These are phyloP conservation scores for Trichoplusia ni DNA, from an alignment of 1,140 invertebrate genomes.

Conservation along the genomic window DNA sequence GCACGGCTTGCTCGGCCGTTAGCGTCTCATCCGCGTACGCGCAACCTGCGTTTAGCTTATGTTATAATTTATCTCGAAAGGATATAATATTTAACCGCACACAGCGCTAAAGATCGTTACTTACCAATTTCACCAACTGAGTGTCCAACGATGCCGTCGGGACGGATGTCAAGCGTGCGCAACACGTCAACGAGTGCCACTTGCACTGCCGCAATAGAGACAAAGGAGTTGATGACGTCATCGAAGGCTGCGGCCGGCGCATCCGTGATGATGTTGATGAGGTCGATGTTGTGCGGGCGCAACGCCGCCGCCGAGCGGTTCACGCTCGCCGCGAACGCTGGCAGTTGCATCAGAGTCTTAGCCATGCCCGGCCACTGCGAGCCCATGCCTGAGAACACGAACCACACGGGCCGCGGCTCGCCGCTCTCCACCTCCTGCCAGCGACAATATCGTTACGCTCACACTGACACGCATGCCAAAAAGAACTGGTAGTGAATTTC, in stretches of 20 bases:
- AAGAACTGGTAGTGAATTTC: too few species aligned
- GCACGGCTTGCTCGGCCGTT: constrained; percentile 94
- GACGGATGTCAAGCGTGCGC: constrained; percentile 88
- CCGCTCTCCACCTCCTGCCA: constrained; percentile 55
- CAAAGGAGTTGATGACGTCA: constrained; percentile 93
- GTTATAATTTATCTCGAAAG: not conserved
- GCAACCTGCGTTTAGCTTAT: too few species aligned
- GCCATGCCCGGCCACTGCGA: constrained; percentile 98
- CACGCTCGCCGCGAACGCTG: constrained; percentile 90
- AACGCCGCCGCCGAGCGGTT: constrained; percentile 88
- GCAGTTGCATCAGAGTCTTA: constrained; percentile 89
- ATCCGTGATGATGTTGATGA: constrained; percentile 90
- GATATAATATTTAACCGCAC: not conserved
- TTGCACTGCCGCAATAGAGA: constrained; percentile 97
- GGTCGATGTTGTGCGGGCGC: constrained; percentile 89
- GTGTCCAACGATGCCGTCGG: constrained; percentile 97
- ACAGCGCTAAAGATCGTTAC: constrained; percentile 4
- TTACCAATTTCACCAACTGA: constrained; percentile 94
- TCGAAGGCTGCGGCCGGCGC: constrained; percentile 89
- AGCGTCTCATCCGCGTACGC: constrained; percentile 98
- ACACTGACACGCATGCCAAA: not conserved
- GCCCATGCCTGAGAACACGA: constrained; percentile 98
- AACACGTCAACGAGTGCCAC: constrained; percentile 95
- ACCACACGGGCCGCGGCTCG: constrained; percentile 93
- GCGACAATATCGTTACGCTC: not conserved